Percentiles rank a stretch among this genome's conserved stretches.
Conservation (phyloP, 1,140 invertebrate genomes). For the Callitettix versicolor region DNA sequence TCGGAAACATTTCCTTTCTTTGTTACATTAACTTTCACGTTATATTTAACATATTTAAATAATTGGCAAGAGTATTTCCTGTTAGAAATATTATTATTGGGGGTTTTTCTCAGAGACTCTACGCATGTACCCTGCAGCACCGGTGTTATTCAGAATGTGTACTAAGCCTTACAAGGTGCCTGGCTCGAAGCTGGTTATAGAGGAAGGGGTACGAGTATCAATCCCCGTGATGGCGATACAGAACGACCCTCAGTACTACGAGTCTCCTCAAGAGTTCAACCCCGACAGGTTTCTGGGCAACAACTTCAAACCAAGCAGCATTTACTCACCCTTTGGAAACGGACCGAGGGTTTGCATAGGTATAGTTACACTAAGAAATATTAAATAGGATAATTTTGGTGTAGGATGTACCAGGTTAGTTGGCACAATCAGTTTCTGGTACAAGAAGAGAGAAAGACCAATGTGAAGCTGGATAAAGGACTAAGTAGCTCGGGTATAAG, state of each 20-base stretch:
- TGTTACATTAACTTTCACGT: neutral
- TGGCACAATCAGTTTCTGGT: too few species aligned
- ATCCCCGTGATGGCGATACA: conserved; percentile 48
- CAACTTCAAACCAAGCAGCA: conserved; percentile 30
- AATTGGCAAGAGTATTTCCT: neutral
- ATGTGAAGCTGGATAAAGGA: too few species aligned
- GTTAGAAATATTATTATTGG: neutral
- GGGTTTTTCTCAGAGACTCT: conserved; percentile 44
- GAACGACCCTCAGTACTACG: conserved; percentile 44
- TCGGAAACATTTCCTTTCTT: too few species aligned
- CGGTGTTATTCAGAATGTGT: conserved; percentile 33
- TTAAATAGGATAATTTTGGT: too few species aligned
- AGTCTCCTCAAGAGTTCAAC: conserved; percentile 40
- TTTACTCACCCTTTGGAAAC: too few species aligned
- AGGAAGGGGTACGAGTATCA: conserved; percentile 39
- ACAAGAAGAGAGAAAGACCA: too few species aligned
- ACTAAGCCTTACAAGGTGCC: conserved; percentile 38
- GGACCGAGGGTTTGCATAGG: too few species aligned
- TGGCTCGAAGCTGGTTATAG: conserved; percentile 32
- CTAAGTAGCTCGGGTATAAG: too few species aligned
- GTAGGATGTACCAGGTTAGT: too few species aligned
- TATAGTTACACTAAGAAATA: too few species aligned
- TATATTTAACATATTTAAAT: neutral
- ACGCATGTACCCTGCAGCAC: conserved; percentile 38
- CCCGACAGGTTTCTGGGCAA: conserved; percentile 41